Base-by-base conservation (phyloP, 2,113 vertebrate genomes). In the Ciconia boyciana region DNA sequence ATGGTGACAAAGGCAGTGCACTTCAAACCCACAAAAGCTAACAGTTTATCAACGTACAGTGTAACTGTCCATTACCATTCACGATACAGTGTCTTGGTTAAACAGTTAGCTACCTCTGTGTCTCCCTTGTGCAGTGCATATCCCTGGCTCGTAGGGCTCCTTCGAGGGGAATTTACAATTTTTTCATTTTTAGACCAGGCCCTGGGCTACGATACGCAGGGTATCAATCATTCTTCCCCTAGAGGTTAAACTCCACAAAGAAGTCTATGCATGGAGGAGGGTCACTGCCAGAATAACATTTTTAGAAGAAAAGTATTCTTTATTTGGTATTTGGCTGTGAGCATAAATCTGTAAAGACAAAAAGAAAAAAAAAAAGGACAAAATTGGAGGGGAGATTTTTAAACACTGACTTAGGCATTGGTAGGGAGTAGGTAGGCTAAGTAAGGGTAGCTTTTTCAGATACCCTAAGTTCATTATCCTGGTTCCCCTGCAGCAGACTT, bases 101-200 rank as follows among this genome's bases (percentile, higher is more conserved):
- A 57, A 75, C 7, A 61, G 43, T 29, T 28, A 36, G 36, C 55
- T 87, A 28, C 41, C 31, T 29, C 69, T 39, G 36, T 72, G 41
- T 74, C 69, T 86, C 34, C 60, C 62, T 57, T n/a, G 20, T 6
- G 65, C 84, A 41, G 61, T 24, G 34, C 49, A 41, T 10, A 16
- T 15, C 51, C 44, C 41, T 82, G 61, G 16, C 87, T 80, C 7
- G 1, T 3, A 44, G 31, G 18, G 39, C 31, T 90, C 57, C 84
- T 87, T 34, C 0, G 0, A 77, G 69, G 31, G 31, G 21, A 65
- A 60, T 65, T 68, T 41, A 39, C n/a, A 19, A 1, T 14, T 46
- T 69, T 69, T 78, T 88, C 48, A 71, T 78, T 95, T 95, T 90
- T 89, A 92, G 86, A 78, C 8, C 51, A 80, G 19, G 28, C 85